Percentiles rank a stretch among this genome's conserved stretches.
Evolutionary conservation across 1,140 invertebrate genomes (phyloP).

Genomic region (Drosophila micromelanica): DNA sequence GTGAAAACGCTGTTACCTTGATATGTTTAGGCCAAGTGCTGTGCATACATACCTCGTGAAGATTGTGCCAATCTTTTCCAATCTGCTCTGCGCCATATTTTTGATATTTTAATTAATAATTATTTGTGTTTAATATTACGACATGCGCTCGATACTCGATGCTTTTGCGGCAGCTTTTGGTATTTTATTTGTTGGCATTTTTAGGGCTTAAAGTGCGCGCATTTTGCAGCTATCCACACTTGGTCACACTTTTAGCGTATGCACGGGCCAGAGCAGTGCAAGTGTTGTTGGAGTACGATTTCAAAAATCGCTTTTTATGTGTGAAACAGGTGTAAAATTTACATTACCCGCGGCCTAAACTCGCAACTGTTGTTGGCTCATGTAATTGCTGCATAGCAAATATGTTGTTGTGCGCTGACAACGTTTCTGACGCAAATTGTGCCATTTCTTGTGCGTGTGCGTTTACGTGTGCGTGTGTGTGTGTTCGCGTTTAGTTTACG

Average conservation of each 20-base stretch:
- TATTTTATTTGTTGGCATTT: constrained; percentile 7
- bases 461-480: constrained; percentile 43
- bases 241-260: constrained; percentile 55
- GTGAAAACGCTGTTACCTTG: constrained; percentile 58
- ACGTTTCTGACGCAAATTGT: constrained; percentile 58
- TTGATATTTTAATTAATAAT: constrained; percentile 42
- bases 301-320: constrained; percentile 42
- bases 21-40: not conserved
- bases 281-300: constrained; percentile 27
- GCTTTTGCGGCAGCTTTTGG: constrained; percentile 2
- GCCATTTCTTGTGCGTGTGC: constrained; percentile 53
- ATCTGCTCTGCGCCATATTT: constrained; percentile 87
- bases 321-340: constrained; percentile 49
- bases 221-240: constrained; percentile 5
- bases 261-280: constrained; percentile 26
- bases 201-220: constrained; percentile 10
- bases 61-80: constrained; percentile 90
- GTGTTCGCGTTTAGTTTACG: constrained; percentile 65
- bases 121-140: constrained; percentile 52
- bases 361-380: constrained; percentile 27
- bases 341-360: constrained; percentile 19
- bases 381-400: constrained; percentile 49
- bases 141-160: constrained; percentile 55
- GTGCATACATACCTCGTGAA: constrained; percentile 86
- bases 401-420: constrained; percentile 55